Evolutionary conservation across 2,113 vertebrate species (phyloP), one percentile per base, ranked within the genome.

Genomic region (Nasalis larvatus): DNA sequence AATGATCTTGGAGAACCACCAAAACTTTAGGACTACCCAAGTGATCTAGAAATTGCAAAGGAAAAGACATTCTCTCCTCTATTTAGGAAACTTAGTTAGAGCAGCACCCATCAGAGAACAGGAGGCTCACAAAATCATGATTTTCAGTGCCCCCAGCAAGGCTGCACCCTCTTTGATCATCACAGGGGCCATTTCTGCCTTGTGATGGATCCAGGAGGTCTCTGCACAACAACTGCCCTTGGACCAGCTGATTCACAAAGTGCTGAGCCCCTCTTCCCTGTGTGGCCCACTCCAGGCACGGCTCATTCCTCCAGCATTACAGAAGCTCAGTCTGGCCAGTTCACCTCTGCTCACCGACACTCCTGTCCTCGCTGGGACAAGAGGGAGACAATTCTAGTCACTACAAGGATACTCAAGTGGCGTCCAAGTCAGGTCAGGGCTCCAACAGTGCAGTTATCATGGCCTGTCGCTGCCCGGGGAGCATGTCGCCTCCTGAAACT

Each of bases 381-480:
- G 2, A 23, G 42, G 69, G 45, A 49, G 40, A 12, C 14, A 9
- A 52, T 5, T 82, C 23, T 12, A 1, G 6, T 21, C 42, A 49
- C 18, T 0, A 6, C 52, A 25, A 68, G 56, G 7, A 21, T 2
- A 18, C 25, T 52, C 35, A 32, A 0, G 6, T 20, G 13, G 71
- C 21, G 16, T 4, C 71, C 16, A 3, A 7, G 21, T 40, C 60
- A 47, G 47, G 47, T 12, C 47, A 21, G 20, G 66, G 4, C 37
- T 30, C 4, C 20, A 35, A 9, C 1, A 20, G 17, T 1, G 32
- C 32, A 60, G 30, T 3, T 56, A 18, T 37, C 10, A 5, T 18
- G n/a, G 32, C 45, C 56, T 1, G 0, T 13, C 0, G 1, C 71
- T 11, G 27, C 2, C 0, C 4, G 5, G 54, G 63, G 7, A 23